Evolutionary conservation across 2,888 invertebrate species (phyloP), one percentile per base, ranked within the genome.

Genomic region (Mythimna vitellina): DNA sequence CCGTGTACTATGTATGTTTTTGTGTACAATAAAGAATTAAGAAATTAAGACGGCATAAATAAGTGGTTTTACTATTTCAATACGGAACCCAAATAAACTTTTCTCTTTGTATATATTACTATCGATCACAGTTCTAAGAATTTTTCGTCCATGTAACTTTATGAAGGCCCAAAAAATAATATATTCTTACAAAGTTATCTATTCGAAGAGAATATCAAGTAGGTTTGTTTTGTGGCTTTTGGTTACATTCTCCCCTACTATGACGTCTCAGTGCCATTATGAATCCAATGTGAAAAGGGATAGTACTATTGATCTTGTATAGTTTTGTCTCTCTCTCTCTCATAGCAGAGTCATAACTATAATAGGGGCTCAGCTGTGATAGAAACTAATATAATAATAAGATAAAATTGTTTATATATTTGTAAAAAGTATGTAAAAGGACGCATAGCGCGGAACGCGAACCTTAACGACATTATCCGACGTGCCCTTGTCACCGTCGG

Each of bases 191-290:
- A 58, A 76, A 75, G 70, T 80, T 77, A 68, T 82, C 76, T 75
- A 62, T 72, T 80, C 42, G 49, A 22, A 35, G 25, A 49, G 73
- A 81, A 81, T 83, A 75, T 66, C 57, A 83, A 81, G 71, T 57
- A 75, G 61, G 25, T 32, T 53, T 46, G 5, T 46, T 46, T 20
- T 46, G 12, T 22, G 25, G 6, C 14, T 65, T 22, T 8, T 66
- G 46, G 54, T 65, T 53, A 62, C 1, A 25, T 14, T 46, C 12
- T 7, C 46, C 46, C 46, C 46, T 46, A 46, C 46, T 46, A 46
- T 20, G 46, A 46, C 17, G 17, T 17, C 42, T 42, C 17, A 46
- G 6, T 46, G 46, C 17, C 17, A 17, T 46, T 14, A 20, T 17
- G 46, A 20, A 17, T 46, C 17, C 7, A 20, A 14, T 46, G 17